Conservation (phyloP, 2,888 invertebrate genomes). For the Lepetodrilus schrolli region DNA sequence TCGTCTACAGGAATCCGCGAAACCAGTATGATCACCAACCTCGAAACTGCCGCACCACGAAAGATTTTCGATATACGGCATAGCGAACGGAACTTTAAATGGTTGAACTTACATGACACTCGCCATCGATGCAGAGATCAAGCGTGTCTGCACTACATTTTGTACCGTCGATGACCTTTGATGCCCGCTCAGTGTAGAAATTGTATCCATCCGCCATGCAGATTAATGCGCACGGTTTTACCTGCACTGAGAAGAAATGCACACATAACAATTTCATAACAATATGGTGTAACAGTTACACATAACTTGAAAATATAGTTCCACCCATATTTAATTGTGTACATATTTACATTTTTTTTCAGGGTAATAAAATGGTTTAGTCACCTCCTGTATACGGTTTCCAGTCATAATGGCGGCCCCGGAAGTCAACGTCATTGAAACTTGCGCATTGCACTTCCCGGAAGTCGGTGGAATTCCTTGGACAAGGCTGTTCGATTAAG, state of each 20-base stretch:
- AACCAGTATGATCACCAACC: too few species aligned
- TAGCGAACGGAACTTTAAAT: too few species aligned
- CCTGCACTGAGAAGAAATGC: constrained; percentile 77
- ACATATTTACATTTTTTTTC: not conserved
- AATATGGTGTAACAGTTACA: not conserved
- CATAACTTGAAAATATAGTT: not conserved
- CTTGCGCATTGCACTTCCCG: constrained; percentile 91
- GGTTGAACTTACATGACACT: constrained; percentile 85
- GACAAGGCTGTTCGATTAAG: constrained; percentile 83
- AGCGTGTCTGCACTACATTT: constrained; percentile 78
- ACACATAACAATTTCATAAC: not conserved
- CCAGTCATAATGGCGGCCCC: constrained; percentile 87
- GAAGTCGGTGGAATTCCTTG: constrained; percentile 85
- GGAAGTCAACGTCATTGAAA: constrained; percentile 87
- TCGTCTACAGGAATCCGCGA: too few species aligned
- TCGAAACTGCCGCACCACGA: too few species aligned
- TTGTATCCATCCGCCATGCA: constrained; percentile 96
- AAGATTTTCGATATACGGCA: too few species aligned
- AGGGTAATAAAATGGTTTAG: constrained; percentile 26
- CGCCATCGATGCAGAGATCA: constrained; percentile 95
- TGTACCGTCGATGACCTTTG: constrained; percentile 85
- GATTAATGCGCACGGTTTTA: constrained; percentile 94
- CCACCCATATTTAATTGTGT: not conserved
- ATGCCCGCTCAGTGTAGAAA: constrained; percentile 92
- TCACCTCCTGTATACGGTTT: constrained; percentile 75